These are phyloP conservation scores for Montipora cactus DNA, from an alignment of 64 coral and sea anemone species.

Conservation along the genomic window DNA sequence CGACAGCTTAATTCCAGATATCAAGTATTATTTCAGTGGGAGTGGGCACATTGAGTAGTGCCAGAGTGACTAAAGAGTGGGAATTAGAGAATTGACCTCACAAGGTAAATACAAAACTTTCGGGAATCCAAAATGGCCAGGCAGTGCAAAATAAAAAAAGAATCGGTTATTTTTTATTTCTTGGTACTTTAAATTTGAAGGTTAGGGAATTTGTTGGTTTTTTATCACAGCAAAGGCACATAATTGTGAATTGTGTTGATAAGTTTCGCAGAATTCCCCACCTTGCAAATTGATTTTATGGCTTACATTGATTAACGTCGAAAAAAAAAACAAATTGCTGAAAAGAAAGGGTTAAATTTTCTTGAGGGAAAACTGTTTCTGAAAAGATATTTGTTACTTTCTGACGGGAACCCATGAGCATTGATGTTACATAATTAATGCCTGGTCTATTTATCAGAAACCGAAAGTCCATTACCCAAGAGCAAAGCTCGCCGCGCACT, in stretches of 20 bases:
- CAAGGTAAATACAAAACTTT: neutral
- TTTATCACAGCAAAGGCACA: neutral
- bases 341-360: neutral
- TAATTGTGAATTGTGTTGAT: too few relatives aligned
- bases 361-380: neutral
- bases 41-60: neutral
- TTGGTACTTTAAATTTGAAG: neutral
- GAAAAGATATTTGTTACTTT: too few relatives aligned
- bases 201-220: constrained; percentile 24
- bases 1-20: neutral
- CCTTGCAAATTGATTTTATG: too few relatives aligned
- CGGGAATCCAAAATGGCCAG: neutral
- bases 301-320: too few relatives aligned
- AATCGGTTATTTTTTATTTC: neutral
- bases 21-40: neutral
- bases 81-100: too few relatives aligned
- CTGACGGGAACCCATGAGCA: too few relatives aligned
- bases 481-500: too few relatives aligned
- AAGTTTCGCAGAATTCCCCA: too few relatives aligned
- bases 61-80: neutral
- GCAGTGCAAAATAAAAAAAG: neutral
- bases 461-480: too few relatives aligned
- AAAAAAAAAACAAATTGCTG: neutral
- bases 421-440: too few relatives aligned
- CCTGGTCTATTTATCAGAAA: too few relatives aligned